Evolutionary conservation across 2,888 invertebrate species (phyloP).

Genomic region (Brachypalpus laphriformis): DNA sequence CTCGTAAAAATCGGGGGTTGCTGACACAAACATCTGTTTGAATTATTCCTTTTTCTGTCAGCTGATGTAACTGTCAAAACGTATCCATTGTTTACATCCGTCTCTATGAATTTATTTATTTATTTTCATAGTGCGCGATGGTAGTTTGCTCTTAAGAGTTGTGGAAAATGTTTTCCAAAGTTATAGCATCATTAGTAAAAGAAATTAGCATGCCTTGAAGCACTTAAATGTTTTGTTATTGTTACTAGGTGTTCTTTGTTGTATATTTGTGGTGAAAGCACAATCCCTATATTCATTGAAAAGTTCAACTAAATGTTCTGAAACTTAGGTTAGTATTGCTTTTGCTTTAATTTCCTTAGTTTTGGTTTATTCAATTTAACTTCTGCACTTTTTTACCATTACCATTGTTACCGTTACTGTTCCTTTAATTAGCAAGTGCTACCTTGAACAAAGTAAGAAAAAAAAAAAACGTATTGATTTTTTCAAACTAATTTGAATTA

Average conservation of each 20-base stretch:
- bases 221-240: not conserved
- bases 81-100: not conserved
- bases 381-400: not conserved
- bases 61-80: conserved; percentile 20
- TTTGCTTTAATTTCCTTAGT: not conserved
- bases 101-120: not conserved
- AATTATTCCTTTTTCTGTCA: not conserved
- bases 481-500: too few species aligned
- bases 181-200: not conserved
- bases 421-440: not conserved
- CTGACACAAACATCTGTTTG: not conserved
- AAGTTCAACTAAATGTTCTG: not conserved
- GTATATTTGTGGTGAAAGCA: too few species aligned
- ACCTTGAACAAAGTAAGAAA: not conserved
- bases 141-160: not conserved
- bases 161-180: not conserved
- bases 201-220: not conserved
- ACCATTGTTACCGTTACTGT: too few species aligned
- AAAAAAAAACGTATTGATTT: too few species aligned
- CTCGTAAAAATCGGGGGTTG: too few species aligned
- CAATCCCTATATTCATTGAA: not conserved
- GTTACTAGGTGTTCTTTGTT: not conserved
- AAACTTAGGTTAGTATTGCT: conserved; percentile 12
- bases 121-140: conserved; percentile 10
- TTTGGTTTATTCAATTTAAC: not conserved